Evolutionary conservation across 2,888 invertebrate species (phyloP), one percentile per base, ranked within the genome.

Genomic region (Agonopterix arenella): DNA sequence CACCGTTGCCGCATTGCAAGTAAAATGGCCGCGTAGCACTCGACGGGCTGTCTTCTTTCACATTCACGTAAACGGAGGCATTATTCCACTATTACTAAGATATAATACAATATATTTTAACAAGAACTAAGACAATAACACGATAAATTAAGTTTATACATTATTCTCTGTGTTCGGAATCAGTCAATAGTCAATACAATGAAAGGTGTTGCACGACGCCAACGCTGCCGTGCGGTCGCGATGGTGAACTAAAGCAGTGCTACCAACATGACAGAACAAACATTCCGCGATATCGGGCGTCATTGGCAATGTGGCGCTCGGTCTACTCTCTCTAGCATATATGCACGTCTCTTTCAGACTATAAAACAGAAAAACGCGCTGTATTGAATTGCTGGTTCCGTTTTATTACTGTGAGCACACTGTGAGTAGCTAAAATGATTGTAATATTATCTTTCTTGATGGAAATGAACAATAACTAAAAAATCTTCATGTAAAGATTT

Each of bases 111-210:
- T 77, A 81, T 74, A 81, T 78, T 80, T 84, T 72, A 86, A 80
- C 75, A 81, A 80, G 81, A 88, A 86, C 80, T 83, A 83, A 78
- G 78, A 79, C 76, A 80, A 86, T 83, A 84, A 86, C 86, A 90
- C 77, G 84, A 79, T 90, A 91, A 91, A 90, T 90, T 90, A 91
- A 89, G 90, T 91, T 91, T 91, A 91, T 90, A 90, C 90, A 90
- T 91, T 90, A 90, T 89, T 88, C 85, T 84, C 80, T 89, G 89
- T 90, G 84, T 88, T 90, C 89, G 86, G 90, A 90, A 85, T 90
- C 90, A 91, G 92, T 92, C 92, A 91, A 92, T 92, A 92, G 92
- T 92, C 92, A 91, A 92, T 92, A 92, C 91, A 91, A 91, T 91
- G 91, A 92, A 92, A 92, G 91, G 92, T 92, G 92, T 92, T 91